Conservation (phyloP, 2,797 vertebrate species). For the Notolepis coatsorum region DNA sequence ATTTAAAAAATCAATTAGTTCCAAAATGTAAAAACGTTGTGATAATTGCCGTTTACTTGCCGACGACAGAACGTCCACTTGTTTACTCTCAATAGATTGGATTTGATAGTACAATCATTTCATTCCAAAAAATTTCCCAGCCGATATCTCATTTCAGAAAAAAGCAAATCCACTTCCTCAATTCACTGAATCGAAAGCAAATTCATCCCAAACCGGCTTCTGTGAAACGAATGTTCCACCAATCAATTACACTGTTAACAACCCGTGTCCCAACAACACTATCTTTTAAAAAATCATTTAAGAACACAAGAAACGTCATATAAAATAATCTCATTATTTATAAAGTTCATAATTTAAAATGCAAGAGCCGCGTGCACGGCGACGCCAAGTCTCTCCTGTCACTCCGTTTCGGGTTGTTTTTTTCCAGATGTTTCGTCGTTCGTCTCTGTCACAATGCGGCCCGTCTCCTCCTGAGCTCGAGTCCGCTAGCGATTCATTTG, state of each 20-base stretch:
- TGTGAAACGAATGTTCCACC: background rate
- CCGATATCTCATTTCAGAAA: too few relatives aligned
- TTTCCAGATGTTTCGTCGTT: background rate
- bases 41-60: too few relatives aligned
- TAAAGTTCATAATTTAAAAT: slow-evolving; percentile 42
- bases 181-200: too few relatives aligned
- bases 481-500: background rate
- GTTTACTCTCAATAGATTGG: too few relatives aligned
- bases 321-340: slow-evolving; percentile 49
- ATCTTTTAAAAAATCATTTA: slow-evolving; percentile 42
- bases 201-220: too few relatives aligned
- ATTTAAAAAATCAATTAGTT: too few relatives aligned
- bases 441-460: background rate
- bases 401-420: background rate
- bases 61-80: too few relatives aligned
- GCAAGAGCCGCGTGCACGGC: slow-evolving; percentile 32
- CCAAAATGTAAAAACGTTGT: too few relatives aligned
- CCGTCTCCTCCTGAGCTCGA: too few relatives aligned
- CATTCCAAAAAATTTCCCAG: too few relatives aligned
- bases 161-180: too few relatives aligned
- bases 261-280: slow-evolving; percentile 10
- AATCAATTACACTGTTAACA: slow-evolving; percentile 1
- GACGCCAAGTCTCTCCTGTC: slow-evolving; percentile 5
- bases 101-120: too few relatives aligned
- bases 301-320: slow-evolving; percentile 59